Percentiles rank a stretch among this genome's conserved stretches.
These are phyloP conservation scores for Clistopyga incitator DNA, from an alignment of 2,888 invertebrate species.

Conservation along the genomic window DNA sequence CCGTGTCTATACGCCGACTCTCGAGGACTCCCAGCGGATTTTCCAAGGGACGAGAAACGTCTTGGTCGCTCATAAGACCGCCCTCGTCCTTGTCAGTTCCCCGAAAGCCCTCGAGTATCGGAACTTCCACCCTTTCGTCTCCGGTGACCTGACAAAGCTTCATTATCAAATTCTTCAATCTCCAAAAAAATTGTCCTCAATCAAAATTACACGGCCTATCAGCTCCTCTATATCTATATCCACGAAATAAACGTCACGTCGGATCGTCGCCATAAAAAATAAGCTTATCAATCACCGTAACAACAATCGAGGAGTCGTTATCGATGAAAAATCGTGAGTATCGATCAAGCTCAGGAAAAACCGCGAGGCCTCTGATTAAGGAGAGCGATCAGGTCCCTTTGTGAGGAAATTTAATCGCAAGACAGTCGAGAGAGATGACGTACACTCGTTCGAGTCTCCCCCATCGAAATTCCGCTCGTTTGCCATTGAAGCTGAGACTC, in stretches of 20 bases:
- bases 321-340: conserved; percentile 44
- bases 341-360: conserved; percentile 35
- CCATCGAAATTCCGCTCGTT: conserved; percentile 36
- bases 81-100: conserved; percentile 64
- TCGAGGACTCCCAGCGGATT: conserved; percentile 60
- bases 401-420: conserved; percentile 42
- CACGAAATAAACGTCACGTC: conserved; percentile 2
- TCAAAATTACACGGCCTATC: background rate
- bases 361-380: conserved; percentile 5
- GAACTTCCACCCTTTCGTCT: conserved; percentile 80
- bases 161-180: conserved; percentile 74
- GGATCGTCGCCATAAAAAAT: background rate
- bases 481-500: conserved; percentile 24
- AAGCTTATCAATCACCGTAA: conserved; percentile 30
- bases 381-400: conserved; percentile 4
- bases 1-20: conserved; percentile 34
- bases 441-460: conserved; percentile 19
- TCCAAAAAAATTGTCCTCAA: conserved; percentile 51
- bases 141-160: conserved; percentile 69
- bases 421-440: conserved; percentile 49
- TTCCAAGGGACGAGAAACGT: conserved; percentile 52
- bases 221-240: background rate
- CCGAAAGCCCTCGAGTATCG: conserved; percentile 78
- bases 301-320: conserved; percentile 7
- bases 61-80: conserved; percentile 66